Evolutionary conservation across 2,888 invertebrate genomes (phyloP).

Genomic region (Hoplodrina ambigua): DNA sequence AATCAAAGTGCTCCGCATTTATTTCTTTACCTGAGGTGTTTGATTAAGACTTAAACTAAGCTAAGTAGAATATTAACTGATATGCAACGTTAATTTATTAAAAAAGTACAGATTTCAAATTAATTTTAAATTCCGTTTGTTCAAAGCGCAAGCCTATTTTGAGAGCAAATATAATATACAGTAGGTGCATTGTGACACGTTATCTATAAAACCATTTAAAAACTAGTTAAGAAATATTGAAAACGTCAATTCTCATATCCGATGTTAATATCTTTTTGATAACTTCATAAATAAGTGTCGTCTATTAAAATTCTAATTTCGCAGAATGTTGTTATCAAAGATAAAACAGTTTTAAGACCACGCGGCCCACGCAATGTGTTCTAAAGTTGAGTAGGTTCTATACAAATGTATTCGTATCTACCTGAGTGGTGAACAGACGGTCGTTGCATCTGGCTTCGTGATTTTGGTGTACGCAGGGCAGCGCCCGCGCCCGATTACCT

Average conservation of each 20-base stretch:
- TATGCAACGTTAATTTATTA: slow-evolving; percentile 61
- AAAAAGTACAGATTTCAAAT: slow-evolving; percentile 49
- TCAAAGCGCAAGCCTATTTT: slow-evolving; percentile 15
- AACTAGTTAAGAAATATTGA: not conserved
- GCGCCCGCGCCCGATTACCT: slow-evolving; percentile 75
- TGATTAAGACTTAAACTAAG: slow-evolving; percentile 71
- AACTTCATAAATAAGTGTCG: not conserved
- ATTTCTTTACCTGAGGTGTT: slow-evolving; percentile 65
- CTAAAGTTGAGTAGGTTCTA: slow-evolving; percentile 47
- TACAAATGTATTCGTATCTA: slow-evolving; percentile 51
- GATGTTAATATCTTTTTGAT: slow-evolving; percentile 6
- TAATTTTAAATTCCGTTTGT: slow-evolving; percentile 35
- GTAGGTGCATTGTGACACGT: not conserved
- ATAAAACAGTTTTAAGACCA: slow-evolving; percentile 51
- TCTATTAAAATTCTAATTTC: slow-evolving; percentile 12
- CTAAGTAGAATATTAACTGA: slow-evolving; percentile 65
- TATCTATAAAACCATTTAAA: slow-evolving; percentile 4
- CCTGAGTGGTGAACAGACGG: slow-evolving; percentile 66
- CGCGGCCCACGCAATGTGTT: slow-evolving; percentile 54
- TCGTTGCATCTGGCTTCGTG: slow-evolving; percentile 79
- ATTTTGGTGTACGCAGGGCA: slow-evolving; percentile 74
- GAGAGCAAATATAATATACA: slow-evolving; percentile 7
- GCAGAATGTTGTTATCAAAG: slow-evolving; percentile 40
- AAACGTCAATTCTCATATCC: not conserved
- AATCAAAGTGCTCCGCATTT: slow-evolving; percentile 70